Evolutionary conservation across 2,113 vertebrate genomes (phyloP).

Genomic region (Rutilus rutilus): DNA sequence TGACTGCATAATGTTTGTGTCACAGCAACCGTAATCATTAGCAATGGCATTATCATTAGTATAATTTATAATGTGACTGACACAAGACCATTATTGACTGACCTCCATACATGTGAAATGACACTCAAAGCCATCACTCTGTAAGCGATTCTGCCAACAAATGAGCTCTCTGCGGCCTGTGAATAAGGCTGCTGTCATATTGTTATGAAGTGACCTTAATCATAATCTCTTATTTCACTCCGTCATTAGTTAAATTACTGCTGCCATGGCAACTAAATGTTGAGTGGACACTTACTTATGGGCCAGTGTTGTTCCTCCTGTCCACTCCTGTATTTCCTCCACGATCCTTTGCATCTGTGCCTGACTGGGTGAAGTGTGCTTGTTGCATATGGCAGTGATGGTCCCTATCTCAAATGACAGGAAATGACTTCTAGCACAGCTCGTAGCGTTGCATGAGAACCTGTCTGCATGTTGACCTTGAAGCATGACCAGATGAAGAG

Average conservation of each 20-base stretch:
- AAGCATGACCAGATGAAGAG: constrained; percentile 25
- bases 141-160: not conserved
- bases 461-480: constrained; percentile 75
- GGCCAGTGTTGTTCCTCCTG: not conserved
- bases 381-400: not conserved
- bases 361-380: constrained; percentile 28
- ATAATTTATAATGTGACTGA: constrained; percentile 16
- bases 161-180: not conserved
- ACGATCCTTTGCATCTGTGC: not conserved
- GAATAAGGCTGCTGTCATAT: not conserved
- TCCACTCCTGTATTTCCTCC: not conserved
- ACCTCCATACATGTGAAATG: not conserved
- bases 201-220: constrained; percentile 6
- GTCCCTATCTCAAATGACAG: constrained; percentile 53
- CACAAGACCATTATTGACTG: not conserved
- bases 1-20: not conserved
- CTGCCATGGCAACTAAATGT: not conserved
- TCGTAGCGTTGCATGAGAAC: constrained; percentile 77
- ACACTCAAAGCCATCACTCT: not conserved
- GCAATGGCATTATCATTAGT: not conserved
- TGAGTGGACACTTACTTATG: not conserved
- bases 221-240: constrained; percentile 5
- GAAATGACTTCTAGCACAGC: constrained; percentile 77
- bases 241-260: not conserved
- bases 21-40: constrained; percentile 13